These are phyloP conservation scores for Babylonia areolata DNA, from an alignment of 1,140 invertebrate species.

Conservation along the genomic window DNA sequence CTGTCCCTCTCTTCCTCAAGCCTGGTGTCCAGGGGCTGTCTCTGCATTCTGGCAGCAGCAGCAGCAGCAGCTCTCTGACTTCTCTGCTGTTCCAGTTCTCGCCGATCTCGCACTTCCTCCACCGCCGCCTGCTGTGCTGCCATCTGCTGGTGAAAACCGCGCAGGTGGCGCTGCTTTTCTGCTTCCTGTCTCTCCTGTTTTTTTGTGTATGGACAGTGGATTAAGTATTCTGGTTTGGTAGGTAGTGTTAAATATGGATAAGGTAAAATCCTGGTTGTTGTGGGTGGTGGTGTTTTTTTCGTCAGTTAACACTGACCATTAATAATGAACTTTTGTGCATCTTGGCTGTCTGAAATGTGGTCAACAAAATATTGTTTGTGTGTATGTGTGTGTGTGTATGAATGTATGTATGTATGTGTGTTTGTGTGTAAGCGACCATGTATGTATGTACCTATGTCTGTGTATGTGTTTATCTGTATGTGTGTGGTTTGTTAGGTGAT, in stretches of 20 bases:
- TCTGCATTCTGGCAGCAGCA: background rate
- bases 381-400: no score
- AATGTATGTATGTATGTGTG: no score
- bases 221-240: background rate
- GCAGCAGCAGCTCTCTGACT: background rate
- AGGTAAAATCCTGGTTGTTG: no score
- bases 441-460: no score
- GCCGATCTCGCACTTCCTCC: constrained; percentile 49
- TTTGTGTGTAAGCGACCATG: no score
- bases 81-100: background rate
- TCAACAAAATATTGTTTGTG: background rate
- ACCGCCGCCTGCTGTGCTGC: constrained; percentile 38
- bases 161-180: constrained; percentile 52
- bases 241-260: background rate
- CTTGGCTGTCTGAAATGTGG: background rate
- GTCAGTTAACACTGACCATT: no score
- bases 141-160: constrained; percentile 55
- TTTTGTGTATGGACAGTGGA: background rate
- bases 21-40: background rate
- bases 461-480: no score
- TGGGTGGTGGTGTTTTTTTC: no score
- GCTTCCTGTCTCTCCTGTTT: constrained; percentile 43
- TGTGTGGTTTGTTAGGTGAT: no score
- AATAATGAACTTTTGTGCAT: background rate
- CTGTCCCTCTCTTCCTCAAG: background rate